Base-by-base conservation (phyloP, 2,113 vertebrate species). In the Nyctereutes procyonoides region DNA sequence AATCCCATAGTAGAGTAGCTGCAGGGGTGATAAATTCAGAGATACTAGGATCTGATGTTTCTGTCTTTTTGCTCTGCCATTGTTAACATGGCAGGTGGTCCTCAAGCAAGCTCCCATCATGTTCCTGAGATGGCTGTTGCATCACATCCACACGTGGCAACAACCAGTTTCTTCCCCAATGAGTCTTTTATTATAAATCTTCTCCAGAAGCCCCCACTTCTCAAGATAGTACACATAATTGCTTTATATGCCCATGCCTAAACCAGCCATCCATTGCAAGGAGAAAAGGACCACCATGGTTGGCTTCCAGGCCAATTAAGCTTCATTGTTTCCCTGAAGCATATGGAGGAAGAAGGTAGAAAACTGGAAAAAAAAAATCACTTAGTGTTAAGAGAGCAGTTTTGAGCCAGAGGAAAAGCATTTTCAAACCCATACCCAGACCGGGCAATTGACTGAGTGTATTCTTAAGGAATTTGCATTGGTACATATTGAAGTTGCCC, bases 321-420 rank as follows among this genome's bases (percentile, higher is more conserved):
- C 35, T n/a, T 43, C 30, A 30, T 16, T 1, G 11, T 7, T 0
- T 84, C 28, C 43, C 38, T 32, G 74, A 65, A 48, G 19, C 19
- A 28, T 28, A 15, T 35, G 19, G 51, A 65, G 28, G 22, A 81
- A 83, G 73, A 85, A 89, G 51, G 6, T 13, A 17, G 13, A 92
- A 26, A 79, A n/a, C 3, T 43, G 62, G 11, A 38, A 55, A 55
- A 76, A 76, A 51, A 3, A n/a, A n/a, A n/a, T 14, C 19, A 43
- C 0, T 63, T 16, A 80, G 35, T 19, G 20, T 30, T 69, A 3
- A 22, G 56, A 84, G 17, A 56, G 7, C 56, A 93, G 30, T 32
- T 67, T 80, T 32, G 32, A 94, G 74, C 62, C 90, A 81, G 32
- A 62, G 53, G 51, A 65, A 94, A 89, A 84, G 6, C 53, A 32